Evolutionary conservation across 2,113 vertebrate genomes (phyloP).

Genomic region (Prionailurus viverrinus): DNA sequence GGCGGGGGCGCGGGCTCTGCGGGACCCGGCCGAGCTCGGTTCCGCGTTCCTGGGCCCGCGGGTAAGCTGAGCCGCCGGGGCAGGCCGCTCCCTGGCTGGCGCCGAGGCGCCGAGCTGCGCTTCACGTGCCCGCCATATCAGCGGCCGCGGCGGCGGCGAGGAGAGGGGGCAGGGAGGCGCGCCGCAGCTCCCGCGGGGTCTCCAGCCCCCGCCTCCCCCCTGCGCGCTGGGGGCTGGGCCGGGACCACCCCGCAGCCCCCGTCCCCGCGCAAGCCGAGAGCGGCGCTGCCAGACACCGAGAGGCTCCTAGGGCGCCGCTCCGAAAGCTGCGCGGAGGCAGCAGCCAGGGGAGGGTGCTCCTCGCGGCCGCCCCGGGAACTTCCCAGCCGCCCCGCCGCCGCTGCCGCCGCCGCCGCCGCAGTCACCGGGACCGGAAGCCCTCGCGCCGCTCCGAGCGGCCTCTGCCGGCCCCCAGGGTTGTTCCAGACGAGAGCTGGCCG

Average conservation of each 20-base stretch:
- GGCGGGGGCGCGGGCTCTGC: conserved; percentile 56
- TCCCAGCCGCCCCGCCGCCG: conserved; percentile 76
- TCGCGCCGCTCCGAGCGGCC: conserved; percentile 68
- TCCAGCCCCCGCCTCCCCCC: conserved; percentile 67
- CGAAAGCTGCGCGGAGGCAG: conserved; percentile 72
- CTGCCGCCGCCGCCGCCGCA: conserved; percentile 57
- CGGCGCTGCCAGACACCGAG: conserved; percentile 67
- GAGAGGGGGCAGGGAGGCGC: not conserved
- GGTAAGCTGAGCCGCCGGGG: conserved; percentile 73
- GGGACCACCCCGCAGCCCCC: conserved; percentile 54
- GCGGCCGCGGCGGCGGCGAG: conserved; percentile 41
- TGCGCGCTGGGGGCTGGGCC: conserved; percentile 20
- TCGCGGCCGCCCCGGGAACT: conserved; percentile 81
- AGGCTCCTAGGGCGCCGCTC: conserved; percentile 72
- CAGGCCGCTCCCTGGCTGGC: conserved; percentile 81
- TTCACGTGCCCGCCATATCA: conserved; percentile 83
- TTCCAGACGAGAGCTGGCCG: conserved; percentile 30
- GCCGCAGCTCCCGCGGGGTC: conserved; percentile 73
- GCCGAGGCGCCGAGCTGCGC: conserved; percentile 76
- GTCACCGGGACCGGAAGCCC: conserved; percentile 81
- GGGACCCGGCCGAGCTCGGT: conserved; percentile 62
- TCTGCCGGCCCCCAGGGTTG: conserved; percentile 56
- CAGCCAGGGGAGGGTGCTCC: conserved; percentile 77
- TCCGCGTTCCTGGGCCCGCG: conserved; percentile 78
- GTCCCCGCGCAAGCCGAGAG: not conserved